phyloP scores from a whole-genome alignment of 30 jellyfish, hydroid and myxozoan genomes.

The Mastigias papua region DNA sequence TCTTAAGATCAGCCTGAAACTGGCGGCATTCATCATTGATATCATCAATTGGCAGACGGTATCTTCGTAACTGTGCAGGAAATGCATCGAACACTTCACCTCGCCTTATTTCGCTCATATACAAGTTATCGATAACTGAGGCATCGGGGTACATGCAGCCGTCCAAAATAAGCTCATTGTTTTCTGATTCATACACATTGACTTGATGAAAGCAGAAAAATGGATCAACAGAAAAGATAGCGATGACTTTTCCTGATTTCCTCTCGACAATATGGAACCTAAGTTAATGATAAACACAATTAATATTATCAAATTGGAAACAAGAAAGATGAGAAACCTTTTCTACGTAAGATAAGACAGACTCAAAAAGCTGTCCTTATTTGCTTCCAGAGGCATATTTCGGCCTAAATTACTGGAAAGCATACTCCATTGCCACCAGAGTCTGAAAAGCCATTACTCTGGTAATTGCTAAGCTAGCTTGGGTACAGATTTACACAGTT shows the following conservation, averaged over 20 bases:
- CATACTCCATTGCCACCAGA: no score
- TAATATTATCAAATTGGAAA: no score
- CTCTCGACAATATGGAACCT: conserved; percentile 71
- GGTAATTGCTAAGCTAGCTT: no score
- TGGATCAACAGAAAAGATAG: conserved; percentile 62
- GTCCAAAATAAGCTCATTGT: conserved; percentile 57
- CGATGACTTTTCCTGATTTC: conserved; percentile 42
- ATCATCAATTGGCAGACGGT: conserved; percentile 72
- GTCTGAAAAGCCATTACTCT: no score
- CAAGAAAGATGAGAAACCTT: no score
- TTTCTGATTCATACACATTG: conserved; percentile 60
- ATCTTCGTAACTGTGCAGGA: conserved; percentile 70
- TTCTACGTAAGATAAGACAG: no score
- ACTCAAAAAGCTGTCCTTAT: no score
- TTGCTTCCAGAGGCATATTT: no score
- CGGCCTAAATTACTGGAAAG: no score
- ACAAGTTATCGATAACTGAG: conserved; percentile 58
- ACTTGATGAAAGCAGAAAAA: conserved; percentile 82
- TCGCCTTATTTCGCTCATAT: conserved; percentile 47
- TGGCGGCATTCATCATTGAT: conserved; percentile 37
- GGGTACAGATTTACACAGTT: no score
- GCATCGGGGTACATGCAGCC: conserved; percentile 71
- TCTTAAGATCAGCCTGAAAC: not conserved
- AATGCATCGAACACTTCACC: conserved; percentile 53
- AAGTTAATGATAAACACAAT: no score